Base-by-base conservation (phyloP, 1,140 invertebrate genomes). In the Penaeus japonicus region DNA sequence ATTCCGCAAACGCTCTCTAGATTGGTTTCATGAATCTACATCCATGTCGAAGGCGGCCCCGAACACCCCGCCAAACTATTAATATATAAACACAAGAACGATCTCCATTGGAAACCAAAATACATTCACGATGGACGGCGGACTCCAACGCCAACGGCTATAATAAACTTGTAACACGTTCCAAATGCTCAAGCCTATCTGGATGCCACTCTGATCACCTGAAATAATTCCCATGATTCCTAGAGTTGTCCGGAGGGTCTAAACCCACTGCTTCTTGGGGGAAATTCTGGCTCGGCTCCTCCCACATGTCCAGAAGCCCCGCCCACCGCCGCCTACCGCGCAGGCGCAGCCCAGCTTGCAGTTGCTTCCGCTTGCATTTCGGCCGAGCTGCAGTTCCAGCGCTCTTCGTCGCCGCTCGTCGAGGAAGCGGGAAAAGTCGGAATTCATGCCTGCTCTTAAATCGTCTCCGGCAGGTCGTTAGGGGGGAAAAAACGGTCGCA, bases 161-260 rank as follows among this genome's bases (percentile, higher is more conserved):
- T 87, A 87, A 87, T 87, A 87, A 87, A 87, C 85, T 87, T 87
- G 85, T 87, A 87, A 87, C 85, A 87, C 85, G 85, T 87, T 87
- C 78, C 85, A 80, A 87, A 87, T 87, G 85, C 65, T 87, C 78
- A 87, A 87, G 85, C 85, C 85, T 87, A 87, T 87, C 85, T 81
- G 85, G 78, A 87, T 87, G 85, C 85, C 77, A 80, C 77, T 87
- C 85, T 87, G 85, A 87, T 87, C 85, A 87, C 85, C 85, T 87
- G 85, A 87, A 87, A 87, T 87, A 87, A 87, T 87, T 87, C 85
- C 85, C 85, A 87, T 87, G 85, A 87, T 87, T 87, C 85, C 85
- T 87, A 87, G 77, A 87, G 85, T 85, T 85, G 84, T 85, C 84
- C 84, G 47, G 84, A 85, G 78, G 85, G 65, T 80, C 85, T 87